Conservation (phyloP, 1,140 invertebrate genomes). For the Spodoptera frugiperda region DNA sequence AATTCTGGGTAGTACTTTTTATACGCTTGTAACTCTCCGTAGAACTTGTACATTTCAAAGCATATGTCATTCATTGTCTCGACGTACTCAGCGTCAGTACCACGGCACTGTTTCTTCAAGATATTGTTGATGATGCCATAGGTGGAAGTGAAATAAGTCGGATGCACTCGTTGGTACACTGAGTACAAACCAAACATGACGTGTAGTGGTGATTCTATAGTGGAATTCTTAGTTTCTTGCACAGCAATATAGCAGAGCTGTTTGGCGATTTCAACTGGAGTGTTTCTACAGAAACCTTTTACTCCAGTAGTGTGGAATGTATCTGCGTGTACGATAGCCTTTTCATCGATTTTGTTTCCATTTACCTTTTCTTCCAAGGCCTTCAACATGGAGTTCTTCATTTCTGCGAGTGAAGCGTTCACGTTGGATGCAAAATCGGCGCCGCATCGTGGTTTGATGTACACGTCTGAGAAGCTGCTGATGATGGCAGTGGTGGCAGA, state of each 20-base stretch:
- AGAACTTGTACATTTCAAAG: conserved; percentile 46
- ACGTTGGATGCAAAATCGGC: conserved; percentile 82
- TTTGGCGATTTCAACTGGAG: conserved; percentile 65
- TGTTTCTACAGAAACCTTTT: conserved; percentile 69
- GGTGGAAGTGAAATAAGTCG: conserved; percentile 50
- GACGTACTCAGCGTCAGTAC: conserved; percentile 31
- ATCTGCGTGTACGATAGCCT: conserved; percentile 39
- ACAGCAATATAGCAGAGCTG: conserved; percentile 65
- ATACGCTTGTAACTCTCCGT: conserved; percentile 48
- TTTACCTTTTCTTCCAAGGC: conserved; percentile 68
- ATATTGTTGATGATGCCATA: conserved; percentile 55
- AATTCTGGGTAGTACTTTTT: conserved; percentile 71
- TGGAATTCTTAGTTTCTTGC: conserved; percentile 53
- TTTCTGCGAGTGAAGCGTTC: conserved; percentile 76
- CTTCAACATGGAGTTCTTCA: conserved; percentile 82
- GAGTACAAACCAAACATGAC: conserved; percentile 61
- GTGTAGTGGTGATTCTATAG: conserved; percentile 44
- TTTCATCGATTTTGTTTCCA: conserved; percentile 50
- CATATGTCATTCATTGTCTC: conserved; percentile 57
- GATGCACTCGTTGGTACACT: conserved; percentile 66
- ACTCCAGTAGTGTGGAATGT: conserved; percentile 69
- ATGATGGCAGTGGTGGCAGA: conserved; percentile 84
- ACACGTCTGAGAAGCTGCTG: conserved; percentile 89
- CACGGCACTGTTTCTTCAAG: conserved; percentile 48
- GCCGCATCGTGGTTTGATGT: conserved; percentile 88